phyloP scores from a whole-genome alignment of 2,888 invertebrate genomes.

The Zelleria hepariella region DNA sequence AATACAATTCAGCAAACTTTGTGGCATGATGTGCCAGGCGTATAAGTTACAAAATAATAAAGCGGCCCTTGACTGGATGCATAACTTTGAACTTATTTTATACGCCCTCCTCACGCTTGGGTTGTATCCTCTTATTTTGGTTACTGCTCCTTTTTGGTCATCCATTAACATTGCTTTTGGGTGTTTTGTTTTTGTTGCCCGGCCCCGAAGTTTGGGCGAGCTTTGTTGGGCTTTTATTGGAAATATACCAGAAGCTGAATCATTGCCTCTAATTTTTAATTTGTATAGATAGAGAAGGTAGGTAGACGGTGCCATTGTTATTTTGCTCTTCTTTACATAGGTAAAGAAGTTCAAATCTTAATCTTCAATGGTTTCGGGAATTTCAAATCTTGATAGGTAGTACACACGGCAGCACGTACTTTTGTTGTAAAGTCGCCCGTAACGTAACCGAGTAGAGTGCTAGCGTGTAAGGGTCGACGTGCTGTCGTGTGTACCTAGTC shows the following conservation, averaged over 20 bases:
- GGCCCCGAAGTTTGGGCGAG: not conserved
- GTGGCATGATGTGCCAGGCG: not conserved
- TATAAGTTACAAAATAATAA: conserved; percentile 1
- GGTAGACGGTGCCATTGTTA: too few relatives aligned
- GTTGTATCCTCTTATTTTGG: conserved; percentile 3
- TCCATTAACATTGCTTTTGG: not conserved
- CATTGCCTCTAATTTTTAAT: not conserved
- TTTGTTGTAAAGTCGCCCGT: too few relatives aligned
- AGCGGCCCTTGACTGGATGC: not conserved
- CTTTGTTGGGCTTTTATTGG: not conserved
- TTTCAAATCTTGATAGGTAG: too few relatives aligned
- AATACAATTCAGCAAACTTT: not conserved
- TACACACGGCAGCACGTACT: too few relatives aligned
- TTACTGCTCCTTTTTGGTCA: not conserved
- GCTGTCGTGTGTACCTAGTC: too few relatives aligned
- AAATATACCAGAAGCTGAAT: not conserved
- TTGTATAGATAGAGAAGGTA: not conserved
- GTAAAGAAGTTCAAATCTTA: too few relatives aligned
- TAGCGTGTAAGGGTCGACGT: too few relatives aligned
- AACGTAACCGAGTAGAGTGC: too few relatives aligned
- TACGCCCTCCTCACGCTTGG: not conserved
- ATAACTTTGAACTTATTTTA: not conserved
- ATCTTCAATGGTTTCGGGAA: too few relatives aligned
- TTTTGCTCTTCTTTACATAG: too few relatives aligned
- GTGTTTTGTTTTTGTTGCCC: not conserved